Percentiles rank a stretch among this genome's conserved stretches.
Evolutionary conservation across 2,797 vertebrate genomes (phyloP).

Genomic region (Oophaga sylvatica): DNA sequence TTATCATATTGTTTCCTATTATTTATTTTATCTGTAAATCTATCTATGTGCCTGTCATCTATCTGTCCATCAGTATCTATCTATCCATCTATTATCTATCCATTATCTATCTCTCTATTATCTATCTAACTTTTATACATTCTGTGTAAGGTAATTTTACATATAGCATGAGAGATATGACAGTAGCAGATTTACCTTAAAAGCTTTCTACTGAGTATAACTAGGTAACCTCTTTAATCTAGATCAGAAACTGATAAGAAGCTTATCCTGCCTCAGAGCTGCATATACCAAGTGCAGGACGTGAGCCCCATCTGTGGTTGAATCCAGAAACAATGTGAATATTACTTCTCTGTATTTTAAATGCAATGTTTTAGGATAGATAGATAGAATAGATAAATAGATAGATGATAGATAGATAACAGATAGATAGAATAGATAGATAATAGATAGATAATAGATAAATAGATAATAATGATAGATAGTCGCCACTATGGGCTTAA

Average conservation of each 20-base stretch:
- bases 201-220: background rate
- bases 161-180: background rate
- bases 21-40: background rate
- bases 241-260: conserved; percentile 78
- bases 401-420: too few species aligned
- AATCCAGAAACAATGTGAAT: conserved; percentile 20
- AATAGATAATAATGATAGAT: too few species aligned
- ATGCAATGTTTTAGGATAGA: background rate
- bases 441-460: too few species aligned
- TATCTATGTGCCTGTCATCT: conserved; percentile 1
- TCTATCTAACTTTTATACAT: background rate
- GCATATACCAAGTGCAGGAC: conserved; percentile 64
- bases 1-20: background rate
- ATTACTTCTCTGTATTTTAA: background rate
- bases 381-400: too few species aligned
- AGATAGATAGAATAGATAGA: too few species aligned
- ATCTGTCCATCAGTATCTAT: too few species aligned
- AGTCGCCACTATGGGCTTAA: too few species aligned
- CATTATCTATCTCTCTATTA: conserved; percentile 12
- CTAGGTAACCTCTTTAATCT: conserved; percentile 77
- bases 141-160: background rate
- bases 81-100: background rate
- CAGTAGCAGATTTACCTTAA: background rate
- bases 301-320: conserved; percentile 63
- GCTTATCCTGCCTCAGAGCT: conserved; percentile 71